A percentile compares a stretch with the other conserved stretches of the same genome.
Conservation (phyloP, 30 jellyfish, hydroid and myxozoan genomes). For the Turritopsis rubra region DNA sequence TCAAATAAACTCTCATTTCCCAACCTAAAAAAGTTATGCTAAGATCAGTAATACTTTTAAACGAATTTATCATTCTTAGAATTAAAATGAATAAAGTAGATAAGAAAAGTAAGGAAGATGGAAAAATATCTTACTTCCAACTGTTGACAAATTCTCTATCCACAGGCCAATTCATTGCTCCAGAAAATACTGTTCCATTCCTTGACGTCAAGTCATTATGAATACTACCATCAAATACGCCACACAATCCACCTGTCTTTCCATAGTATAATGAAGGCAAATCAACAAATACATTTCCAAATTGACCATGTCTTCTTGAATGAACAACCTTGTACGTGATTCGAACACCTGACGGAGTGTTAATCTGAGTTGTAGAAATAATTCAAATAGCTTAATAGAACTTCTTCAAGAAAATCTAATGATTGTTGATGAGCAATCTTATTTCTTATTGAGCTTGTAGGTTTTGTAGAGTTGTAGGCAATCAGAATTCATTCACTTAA, state of each 20-base stretch:
- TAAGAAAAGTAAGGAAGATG: too few species aligned
- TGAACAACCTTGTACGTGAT: not conserved
- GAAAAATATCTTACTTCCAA: too few species aligned
- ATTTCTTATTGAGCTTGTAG: too few species aligned
- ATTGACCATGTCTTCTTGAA: not conserved
- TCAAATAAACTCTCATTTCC: not conserved
- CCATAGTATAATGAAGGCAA: slow-evolving; percentile 31
- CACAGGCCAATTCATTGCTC: not conserved
- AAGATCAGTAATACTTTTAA: too few species aligned
- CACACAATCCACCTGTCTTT: slow-evolving; percentile 47
- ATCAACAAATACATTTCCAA: slow-evolving; percentile 30
- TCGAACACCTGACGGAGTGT: not conserved
- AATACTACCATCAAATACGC: slow-evolving; percentile 28
- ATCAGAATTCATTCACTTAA: too few species aligned
- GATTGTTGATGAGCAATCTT: too few species aligned
- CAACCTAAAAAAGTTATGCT: not conserved
- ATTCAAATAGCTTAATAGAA: too few species aligned
- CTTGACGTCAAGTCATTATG: slow-evolving; percentile 31
- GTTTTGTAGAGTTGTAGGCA: too few species aligned
- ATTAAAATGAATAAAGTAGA: not conserved
- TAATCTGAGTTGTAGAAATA: not conserved
- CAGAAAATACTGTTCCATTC: slow-evolving; percentile 24
- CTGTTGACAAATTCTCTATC: not conserved
- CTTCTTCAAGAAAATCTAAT: too few species aligned
- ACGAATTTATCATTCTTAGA: too few species aligned